Evolutionary conservation across 2,888 invertebrate species (phyloP), one percentile per base, ranked within the genome.

Genomic region (Perithous albicinctus): DNA sequence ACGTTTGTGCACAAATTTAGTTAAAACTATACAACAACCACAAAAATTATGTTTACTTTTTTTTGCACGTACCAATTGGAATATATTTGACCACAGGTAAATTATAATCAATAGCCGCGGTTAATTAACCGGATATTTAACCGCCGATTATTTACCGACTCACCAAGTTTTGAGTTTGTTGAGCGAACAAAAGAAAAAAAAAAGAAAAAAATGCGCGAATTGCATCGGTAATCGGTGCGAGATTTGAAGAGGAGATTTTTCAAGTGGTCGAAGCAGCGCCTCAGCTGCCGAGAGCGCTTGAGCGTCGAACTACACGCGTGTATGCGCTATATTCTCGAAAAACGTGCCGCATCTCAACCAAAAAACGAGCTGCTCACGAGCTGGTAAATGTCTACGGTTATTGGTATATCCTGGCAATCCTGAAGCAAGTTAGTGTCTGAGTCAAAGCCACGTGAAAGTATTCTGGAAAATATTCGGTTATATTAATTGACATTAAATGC

Each of bases 281-380:
- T 56, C 66, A 78, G 66, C 18, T 23, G 46, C n/a, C n/a, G n/a
- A n/a, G n/a, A n/a, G 12, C 32, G 20, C 32, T 38, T 10, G 18
- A 46, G 10, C 54, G 18, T 32, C 61, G 64, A 56, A 23, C 56
- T 85, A 81, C 85, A 83, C 85, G 84, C 84, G n/a, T n/a, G n/a
- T 79, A 85, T 85, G 84, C 82, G 85, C 84, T 86, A 88, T 20
- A 18, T n/a, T 41, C 41, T n/a, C n/a, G n/a, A n/a, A 48, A 48
- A 18, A 86, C 87, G 89, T 88, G 89, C 89, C 87, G 89, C 85
- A 87, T 88, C 85, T 85, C 85, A 72, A 85, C n/a, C n/a, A n/a
- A n/a, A 80, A 78, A 82, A 85, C 26, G 29, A 77, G 70, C 69
- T 85, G 78, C 84, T 83, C 77, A 78, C 77, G 83, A 78, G 74